phyloP scores from a whole-genome alignment of 2,888 invertebrate genomes.

The Tineola bisselliella region DNA sequence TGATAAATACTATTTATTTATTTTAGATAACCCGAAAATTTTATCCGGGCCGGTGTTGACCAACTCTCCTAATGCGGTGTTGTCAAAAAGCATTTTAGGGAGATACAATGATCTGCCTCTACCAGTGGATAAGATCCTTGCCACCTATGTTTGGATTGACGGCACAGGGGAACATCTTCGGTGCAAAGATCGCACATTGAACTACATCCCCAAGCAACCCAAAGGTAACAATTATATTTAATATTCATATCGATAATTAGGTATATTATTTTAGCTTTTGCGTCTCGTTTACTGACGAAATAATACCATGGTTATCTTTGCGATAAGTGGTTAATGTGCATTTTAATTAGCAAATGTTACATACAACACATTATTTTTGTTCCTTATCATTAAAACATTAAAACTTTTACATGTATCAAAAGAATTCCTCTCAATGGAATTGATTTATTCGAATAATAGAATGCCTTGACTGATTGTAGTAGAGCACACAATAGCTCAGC shows the following conservation, averaged over 20 bases:
- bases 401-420: no score
- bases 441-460: no score
- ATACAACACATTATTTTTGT: neutral
- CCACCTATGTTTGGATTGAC: slow-evolving; percentile 95
- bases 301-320: neutral
- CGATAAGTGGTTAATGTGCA: neutral
- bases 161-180: slow-evolving; percentile 88
- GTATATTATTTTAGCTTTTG: neutral
- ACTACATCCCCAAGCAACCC: slow-evolving; percentile 79
- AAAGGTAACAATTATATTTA: slow-evolving; percentile 67
- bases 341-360: neutral
- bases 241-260: neutral
- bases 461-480: no score
- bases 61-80: slow-evolving; percentile 83
- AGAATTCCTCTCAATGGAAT: no score
- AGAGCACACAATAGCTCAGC: no score
- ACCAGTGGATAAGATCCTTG: slow-evolving; percentile 80
- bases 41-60: slow-evolving; percentile 58
- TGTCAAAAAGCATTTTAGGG: slow-evolving; percentile 78
- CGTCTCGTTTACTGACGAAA: no score
- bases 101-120: slow-evolving; percentile 82
- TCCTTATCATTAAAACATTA: neutral
- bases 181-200: slow-evolving; percentile 88
- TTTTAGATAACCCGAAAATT: slow-evolving; percentile 58
- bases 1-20: neutral